These are phyloP conservation scores for Trididemnum miniatum DNA, from an alignment of 23 tunicate genomes.

Conservation along the genomic window DNA sequence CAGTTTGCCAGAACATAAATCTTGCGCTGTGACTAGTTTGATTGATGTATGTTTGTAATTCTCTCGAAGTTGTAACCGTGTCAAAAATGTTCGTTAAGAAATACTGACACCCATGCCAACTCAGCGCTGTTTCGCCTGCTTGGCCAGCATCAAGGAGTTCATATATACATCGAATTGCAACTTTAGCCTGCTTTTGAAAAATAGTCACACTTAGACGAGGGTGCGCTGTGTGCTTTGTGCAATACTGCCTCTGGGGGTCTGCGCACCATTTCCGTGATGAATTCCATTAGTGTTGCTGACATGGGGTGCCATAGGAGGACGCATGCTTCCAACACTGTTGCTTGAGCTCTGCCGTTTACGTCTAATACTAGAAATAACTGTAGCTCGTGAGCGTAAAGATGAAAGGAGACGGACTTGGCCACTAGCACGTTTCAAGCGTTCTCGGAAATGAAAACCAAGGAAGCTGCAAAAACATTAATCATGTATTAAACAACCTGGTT, in stretches of 20 bases:
- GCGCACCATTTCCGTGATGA: neutral
- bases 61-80: neutral
- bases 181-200: neutral
- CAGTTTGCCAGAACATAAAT: neutral
- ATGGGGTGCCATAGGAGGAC: neutral
- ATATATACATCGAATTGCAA: neutral
- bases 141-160: neutral
- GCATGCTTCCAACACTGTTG: conserved; percentile 30
- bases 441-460: conserved; percentile 23
- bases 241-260: conserved; percentile 3
- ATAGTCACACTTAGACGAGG: neutral
- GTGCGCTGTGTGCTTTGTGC: conserved; percentile 11
- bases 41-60: neutral
- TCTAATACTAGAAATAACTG: neutral
- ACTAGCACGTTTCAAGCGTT: conserved; percentile 17
- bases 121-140: neutral
- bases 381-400: conserved; percentile 8
- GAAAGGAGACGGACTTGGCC: conserved; percentile 10
- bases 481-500: no score
- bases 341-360: conserved; percentile 13
- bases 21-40: neutral
- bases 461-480: conserved; percentile 16
- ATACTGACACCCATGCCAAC: neutral
- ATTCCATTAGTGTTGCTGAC: neutral
- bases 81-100: neutral